phyloP scores from a whole-genome alignment of 2,113 vertebrate genomes.

The Elephas maximus region DNA sequence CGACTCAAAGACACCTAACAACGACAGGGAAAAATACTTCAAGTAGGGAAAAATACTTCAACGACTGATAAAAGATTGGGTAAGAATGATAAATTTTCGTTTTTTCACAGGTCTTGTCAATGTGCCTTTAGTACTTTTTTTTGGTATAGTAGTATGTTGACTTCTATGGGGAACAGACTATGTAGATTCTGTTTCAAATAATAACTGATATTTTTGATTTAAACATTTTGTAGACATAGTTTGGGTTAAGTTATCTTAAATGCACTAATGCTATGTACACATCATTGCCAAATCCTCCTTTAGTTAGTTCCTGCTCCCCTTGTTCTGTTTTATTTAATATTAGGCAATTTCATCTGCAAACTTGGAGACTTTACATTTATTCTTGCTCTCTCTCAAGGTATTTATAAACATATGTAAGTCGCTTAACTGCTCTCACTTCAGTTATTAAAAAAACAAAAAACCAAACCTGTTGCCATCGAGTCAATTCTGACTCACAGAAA shows the following conservation, averaged over 20 bases:
- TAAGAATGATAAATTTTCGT: background rate
- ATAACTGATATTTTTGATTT: background rate
- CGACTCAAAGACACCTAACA: too few relatives aligned
- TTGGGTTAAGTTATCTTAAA: background rate
- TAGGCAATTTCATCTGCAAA: background rate
- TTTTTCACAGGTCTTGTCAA: background rate
- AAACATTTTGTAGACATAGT: background rate
- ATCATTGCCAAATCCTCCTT: background rate
- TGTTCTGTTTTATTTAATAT: background rate
- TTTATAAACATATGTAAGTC: background rate
- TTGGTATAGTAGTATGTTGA: background rate
- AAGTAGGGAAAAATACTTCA: background rate
- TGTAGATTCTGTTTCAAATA: background rate
- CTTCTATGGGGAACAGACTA: background rate
- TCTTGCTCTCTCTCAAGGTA: background rate
- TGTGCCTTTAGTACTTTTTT: background rate
- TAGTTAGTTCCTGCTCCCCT: background rate
- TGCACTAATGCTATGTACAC: background rate
- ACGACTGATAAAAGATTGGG: background rate
- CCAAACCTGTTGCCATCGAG: too few relatives aligned
- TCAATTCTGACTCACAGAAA: too few relatives aligned
- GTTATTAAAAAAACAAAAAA: background rate
- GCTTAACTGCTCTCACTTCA: background rate
- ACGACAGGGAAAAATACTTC: background rate
- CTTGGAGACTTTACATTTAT: background rate